Conservation (phyloP, 1,140 invertebrate species). For the Drosophila pallidifrons region DNA sequence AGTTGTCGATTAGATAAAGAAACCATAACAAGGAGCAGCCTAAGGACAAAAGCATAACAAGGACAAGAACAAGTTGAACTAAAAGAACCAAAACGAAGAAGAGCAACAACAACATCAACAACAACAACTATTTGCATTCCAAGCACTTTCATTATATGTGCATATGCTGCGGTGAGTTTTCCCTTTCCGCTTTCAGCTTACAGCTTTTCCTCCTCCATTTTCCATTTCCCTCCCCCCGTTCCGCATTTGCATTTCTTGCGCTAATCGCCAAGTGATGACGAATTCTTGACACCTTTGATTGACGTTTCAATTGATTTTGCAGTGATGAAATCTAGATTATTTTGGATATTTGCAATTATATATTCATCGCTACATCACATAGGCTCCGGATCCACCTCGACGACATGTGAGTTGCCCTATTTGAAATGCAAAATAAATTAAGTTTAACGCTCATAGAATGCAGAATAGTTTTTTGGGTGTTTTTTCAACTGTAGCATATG, state of each 20-base stretch:
- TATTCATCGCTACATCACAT: constrained; percentile 82
- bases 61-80: constrained; percentile 29
- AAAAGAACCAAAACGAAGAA: constrained; percentile 3
- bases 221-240: not conserved
- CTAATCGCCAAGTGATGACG: not conserved
- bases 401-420: constrained; percentile 68
- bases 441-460: no score
- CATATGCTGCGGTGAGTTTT: constrained; percentile 72
- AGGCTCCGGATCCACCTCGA: constrained; percentile 75
- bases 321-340: constrained; percentile 84
- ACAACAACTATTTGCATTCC: constrained; percentile 49
- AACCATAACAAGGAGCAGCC: constrained; percentile 5
- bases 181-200: not conserved
- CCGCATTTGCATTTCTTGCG: not conserved
- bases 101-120: constrained; percentile 50
- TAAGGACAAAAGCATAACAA: not conserved
- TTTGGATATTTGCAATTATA: constrained; percentile 83
- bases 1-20: constrained; percentile 27
- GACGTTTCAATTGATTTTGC: constrained; percentile 26
- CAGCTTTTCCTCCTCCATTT: not conserved
- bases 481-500: no score
- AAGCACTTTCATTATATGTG: constrained; percentile 55
- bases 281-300: constrained; percentile 1
- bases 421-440: no score
- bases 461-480: no score